Evolutionary conservation across 2,888 invertebrate genomes (phyloP).

Genomic region (Loripinus fragilis): DNA sequence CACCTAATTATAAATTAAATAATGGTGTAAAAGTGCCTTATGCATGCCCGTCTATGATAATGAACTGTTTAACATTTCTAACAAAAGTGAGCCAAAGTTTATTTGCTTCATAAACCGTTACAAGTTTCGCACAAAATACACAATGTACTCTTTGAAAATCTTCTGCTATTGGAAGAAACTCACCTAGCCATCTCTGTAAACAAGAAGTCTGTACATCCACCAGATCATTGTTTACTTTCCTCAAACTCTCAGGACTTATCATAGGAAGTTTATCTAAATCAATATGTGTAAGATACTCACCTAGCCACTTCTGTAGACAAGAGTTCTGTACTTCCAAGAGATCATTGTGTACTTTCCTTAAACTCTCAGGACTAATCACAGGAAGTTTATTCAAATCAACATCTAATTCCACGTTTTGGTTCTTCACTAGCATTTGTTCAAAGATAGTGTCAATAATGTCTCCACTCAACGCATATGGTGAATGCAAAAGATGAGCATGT

Average conservation of each 20-base stretch:
- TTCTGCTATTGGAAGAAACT: neutral
- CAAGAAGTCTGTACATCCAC: conserved; percentile 39
- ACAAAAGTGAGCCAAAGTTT: too few species aligned
- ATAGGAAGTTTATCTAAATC: conserved; percentile 48
- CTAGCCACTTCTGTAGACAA: conserved; percentile 41
- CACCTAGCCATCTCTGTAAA: conserved; percentile 36
- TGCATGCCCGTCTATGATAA: too few species aligned
- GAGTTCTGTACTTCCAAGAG: conserved; percentile 37
- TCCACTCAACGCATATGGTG: conserved; percentile 62
- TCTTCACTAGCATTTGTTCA: conserved; percentile 27
- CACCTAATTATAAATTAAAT: too few species aligned
- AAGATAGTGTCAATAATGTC: conserved; percentile 45
- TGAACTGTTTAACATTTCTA: too few species aligned
- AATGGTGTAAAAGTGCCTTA: too few species aligned
- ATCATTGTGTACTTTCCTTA: conserved; percentile 47
- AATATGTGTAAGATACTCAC: conserved; percentile 1
- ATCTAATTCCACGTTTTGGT: neutral
- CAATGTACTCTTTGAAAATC: too few species aligned
- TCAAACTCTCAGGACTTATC: conserved; percentile 42
- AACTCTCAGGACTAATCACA: conserved; percentile 37
- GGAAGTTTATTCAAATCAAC: conserved; percentile 48
- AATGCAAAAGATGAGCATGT: conserved; percentile 51
- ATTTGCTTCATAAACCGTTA: too few species aligned
- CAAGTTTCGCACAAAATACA: too few species aligned
- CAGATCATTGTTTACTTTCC: conserved; percentile 41